Base-by-base conservation (phyloP, 2,797 vertebrate genomes). In the Anguilla obscura region DNA sequence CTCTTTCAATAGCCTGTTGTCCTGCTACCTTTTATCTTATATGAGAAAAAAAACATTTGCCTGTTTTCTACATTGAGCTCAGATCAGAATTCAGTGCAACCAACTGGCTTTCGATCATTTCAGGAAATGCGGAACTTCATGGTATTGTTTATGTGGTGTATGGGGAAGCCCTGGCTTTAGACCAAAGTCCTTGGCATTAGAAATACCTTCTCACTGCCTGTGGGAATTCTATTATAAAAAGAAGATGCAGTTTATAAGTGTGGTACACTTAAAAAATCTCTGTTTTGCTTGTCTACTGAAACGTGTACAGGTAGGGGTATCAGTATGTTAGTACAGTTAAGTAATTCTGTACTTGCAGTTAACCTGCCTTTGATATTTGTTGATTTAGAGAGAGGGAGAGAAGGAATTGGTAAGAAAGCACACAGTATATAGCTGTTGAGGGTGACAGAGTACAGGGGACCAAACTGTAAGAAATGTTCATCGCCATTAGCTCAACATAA, bases 401-500 rank as follows among this genome's bases (percentile, higher is more conserved):
- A 85, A 74, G 36, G 87, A 45, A 18, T 56, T 74, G 14, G 14
- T 16, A 58, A 58, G 14, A 58, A 58, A 16, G 14, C 56, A 58
- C 16, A 14, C 14, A 3, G 14, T 16, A 3, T 18, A 58, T 58
- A 58, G 56, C 45, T 9, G 82, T 30, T 63, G 3, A 69, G 80
- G 27, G 30, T 50, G n/a, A 48, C 48, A 85, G 50, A 69, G 27
- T 52, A 27, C 24, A 82, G 76, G 80, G 40, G 33, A 52, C 10
- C 9, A 30, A 30, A 45, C 63, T 24, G n/a, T 30, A 52, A 69
- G 3, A 82, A 83, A 83, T 30, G 4, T 6, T 76, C 18, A 40
- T 14, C 33, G 40, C 48, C 56, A 87, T 84, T 60, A 52, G 60
- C 18, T n/a, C 87, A 84, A 84, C 86, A 87, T 18, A 50, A 82